These are phyloP conservation scores for Boloria selene DNA, from an alignment of 2,888 invertebrate genomes.

Conservation along the genomic window DNA sequence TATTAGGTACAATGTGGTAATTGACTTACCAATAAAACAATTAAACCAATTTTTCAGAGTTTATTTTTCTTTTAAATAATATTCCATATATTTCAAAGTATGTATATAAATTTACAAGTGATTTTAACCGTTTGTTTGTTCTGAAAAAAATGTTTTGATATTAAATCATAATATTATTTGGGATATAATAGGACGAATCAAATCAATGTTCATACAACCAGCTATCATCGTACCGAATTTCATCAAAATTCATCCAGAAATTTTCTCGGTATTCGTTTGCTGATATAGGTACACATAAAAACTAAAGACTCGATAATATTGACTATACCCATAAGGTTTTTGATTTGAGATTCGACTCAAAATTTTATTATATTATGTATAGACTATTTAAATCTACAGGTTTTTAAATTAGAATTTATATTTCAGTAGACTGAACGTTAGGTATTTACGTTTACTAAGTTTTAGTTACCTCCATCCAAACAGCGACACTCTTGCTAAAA, in stretches of 20 bases:
- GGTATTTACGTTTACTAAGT: background rate
- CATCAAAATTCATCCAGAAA: too few species aligned
- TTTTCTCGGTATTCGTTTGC: too few species aligned
- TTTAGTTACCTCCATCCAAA: slow-evolving; percentile 53
- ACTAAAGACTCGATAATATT: too few species aligned
- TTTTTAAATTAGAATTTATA: too few species aligned
- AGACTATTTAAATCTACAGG: too few species aligned
- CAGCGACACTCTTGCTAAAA: slow-evolving; percentile 64
- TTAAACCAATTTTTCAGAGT: slow-evolving; percentile 38
- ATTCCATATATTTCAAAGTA: background rate
- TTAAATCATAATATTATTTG: background rate
- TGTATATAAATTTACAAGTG: background rate
- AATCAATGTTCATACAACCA: too few species aligned
- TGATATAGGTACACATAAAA: too few species aligned
- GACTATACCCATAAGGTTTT: too few species aligned
- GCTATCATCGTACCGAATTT: too few species aligned
- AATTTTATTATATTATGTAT: too few species aligned
- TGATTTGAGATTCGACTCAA: too few species aligned
- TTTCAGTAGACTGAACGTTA: too few species aligned
- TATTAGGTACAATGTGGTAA: slow-evolving; percentile 47
- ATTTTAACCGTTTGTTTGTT: slow-evolving; percentile 28
- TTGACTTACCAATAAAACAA: slow-evolving; percentile 57
- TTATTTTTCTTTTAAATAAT: slow-evolving; percentile 33
- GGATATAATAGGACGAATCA: background rate
- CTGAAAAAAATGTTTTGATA: slow-evolving; percentile 25